These are phyloP conservation scores for Telmatochromis bifrenatus DNA, from an alignment of 2,113 vertebrate genomes.

Conservation along the genomic window DNA sequence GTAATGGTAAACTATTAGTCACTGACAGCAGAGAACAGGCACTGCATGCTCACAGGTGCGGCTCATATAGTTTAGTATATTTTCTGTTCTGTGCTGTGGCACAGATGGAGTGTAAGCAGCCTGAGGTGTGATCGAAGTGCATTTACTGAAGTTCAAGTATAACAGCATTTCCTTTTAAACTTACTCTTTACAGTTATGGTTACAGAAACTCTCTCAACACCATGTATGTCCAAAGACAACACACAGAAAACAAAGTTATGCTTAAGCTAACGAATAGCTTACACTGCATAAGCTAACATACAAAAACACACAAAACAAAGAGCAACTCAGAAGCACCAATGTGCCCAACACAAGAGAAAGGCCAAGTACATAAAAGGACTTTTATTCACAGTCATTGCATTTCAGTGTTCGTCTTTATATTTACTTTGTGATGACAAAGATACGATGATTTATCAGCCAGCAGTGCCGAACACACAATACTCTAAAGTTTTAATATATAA, in stretches of 20 bases:
- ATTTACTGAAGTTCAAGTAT: not conserved
- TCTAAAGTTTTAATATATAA: not conserved
- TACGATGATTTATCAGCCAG: not conserved
- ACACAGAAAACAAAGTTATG: not conserved
- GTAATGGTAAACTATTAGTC: slow-evolving; percentile 43
- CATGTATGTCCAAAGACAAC: not conserved
- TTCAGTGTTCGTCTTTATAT: not conserved
- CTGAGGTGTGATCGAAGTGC: not conserved
- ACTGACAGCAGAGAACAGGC: slow-evolving; percentile 22
- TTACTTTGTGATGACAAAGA: not conserved
- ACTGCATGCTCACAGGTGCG: not conserved
- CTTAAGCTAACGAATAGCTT: not conserved
- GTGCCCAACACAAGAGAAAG: not conserved
- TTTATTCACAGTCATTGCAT: not conserved
- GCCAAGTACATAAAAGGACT: not conserved
- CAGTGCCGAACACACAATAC: not conserved
- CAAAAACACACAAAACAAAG: not conserved
- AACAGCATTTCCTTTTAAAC: not conserved
- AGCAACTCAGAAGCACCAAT: not conserved
- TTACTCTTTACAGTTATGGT: not conserved
- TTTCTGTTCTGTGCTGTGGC: not conserved
- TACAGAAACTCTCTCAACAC: not conserved
- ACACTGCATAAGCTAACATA: not conserved
- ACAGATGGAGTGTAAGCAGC: not conserved
- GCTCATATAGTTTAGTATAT: not conserved